Conservation (phyloP, 2,113 vertebrate species). For the Chascanopsetta lugubris region DNA sequence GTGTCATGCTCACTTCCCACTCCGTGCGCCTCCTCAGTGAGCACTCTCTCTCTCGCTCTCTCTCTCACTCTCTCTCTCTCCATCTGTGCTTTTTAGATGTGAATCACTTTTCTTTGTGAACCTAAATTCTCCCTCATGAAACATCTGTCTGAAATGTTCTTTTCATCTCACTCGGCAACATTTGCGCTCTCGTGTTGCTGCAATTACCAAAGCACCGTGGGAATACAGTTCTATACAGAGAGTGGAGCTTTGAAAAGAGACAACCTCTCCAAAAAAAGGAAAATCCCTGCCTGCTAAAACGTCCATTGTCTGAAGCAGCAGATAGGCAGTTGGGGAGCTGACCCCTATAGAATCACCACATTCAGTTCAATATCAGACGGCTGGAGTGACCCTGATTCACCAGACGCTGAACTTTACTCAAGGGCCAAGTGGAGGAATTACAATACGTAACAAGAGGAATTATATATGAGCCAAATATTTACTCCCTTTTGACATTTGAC, state of each 20-base stretch:
- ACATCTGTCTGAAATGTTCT: constrained; percentile 55
- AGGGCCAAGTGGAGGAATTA: constrained; percentile 5
- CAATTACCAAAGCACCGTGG: constrained; percentile 35
- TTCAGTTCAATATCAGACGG: constrained; percentile 16
- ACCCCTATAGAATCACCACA: constrained; percentile 19
- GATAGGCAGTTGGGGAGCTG: constrained; percentile 25
- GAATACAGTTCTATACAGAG: constrained; percentile 35
- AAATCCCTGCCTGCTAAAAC: constrained; percentile 18
- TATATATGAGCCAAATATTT: constrained; percentile 18
- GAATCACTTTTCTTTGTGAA: constrained; percentile 57
- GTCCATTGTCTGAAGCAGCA: constrained; percentile 33
- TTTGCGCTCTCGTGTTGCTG: constrained; percentile 16
- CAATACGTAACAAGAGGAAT: constrained; percentile 14
- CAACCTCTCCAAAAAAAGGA: constrained; percentile 26
- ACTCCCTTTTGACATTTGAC: constrained; percentile 39
- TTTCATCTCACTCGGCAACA: constrained; percentile 40
- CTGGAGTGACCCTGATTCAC: constrained; percentile 2
- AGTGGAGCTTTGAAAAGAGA: constrained; percentile 46
- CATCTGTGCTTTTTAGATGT: constrained; percentile 56
- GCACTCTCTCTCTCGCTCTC: constrained; percentile 12
- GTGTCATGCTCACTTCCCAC: constrained; percentile 64
- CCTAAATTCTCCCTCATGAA: constrained; percentile 50
- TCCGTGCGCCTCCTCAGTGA: constrained; percentile 29
- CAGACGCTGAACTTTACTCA: neutral
- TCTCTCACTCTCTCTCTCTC: constrained; percentile 30